Evolutionary conservation across 23 tunicate species (phyloP).

Genomic region (Corella eumyota): DNA sequence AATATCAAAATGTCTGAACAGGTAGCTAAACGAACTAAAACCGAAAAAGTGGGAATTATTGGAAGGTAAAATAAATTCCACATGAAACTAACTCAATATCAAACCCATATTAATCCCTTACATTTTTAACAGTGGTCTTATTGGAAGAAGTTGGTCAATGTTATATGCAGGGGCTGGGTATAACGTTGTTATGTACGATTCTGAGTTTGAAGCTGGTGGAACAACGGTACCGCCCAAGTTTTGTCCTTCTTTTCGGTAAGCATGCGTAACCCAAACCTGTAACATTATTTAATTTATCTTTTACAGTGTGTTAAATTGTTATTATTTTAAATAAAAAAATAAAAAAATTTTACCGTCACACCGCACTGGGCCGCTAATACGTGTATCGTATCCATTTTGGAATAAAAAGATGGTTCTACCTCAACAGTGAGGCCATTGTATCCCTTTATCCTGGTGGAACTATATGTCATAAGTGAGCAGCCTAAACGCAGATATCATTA

Average conservation of each 20-base stretch:
- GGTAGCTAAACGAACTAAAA: too few relatives aligned
- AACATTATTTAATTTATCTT: too few relatives aligned
- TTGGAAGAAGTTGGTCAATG: slow-evolving; percentile 98
- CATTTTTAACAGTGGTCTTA: slow-evolving; percentile 58
- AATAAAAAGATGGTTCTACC: slow-evolving; percentile 44
- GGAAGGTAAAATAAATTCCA: too few relatives aligned
- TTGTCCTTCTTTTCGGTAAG: slow-evolving; percentile 77
- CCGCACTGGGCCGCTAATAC: slow-evolving; percentile 44
- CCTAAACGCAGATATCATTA: too few relatives aligned
- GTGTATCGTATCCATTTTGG: slow-evolving; percentile 41
- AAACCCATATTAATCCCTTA: too few relatives aligned
- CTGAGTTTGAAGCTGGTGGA: slow-evolving; percentile 79
- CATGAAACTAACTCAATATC: too few relatives aligned
- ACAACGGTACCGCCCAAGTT: slow-evolving; percentile 45
- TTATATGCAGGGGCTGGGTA: slow-evolving; percentile 89
- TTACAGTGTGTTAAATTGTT: too few relatives aligned
- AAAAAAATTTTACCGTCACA: too few relatives aligned
- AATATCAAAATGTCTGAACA: too few relatives aligned
- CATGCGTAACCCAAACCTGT: slow-evolving; percentile 82
- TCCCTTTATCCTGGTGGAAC: slow-evolving; percentile 22
- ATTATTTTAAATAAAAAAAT: too few relatives aligned
- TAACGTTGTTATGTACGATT: slow-evolving; percentile 77
- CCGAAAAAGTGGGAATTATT: too few relatives aligned
- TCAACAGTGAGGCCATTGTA: slow-evolving; percentile 63
- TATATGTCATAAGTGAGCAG: slow-evolving; percentile 38